Conservation (phyloP, 2,113 vertebrate genomes). For the Pogonocichla stellata region DNA sequence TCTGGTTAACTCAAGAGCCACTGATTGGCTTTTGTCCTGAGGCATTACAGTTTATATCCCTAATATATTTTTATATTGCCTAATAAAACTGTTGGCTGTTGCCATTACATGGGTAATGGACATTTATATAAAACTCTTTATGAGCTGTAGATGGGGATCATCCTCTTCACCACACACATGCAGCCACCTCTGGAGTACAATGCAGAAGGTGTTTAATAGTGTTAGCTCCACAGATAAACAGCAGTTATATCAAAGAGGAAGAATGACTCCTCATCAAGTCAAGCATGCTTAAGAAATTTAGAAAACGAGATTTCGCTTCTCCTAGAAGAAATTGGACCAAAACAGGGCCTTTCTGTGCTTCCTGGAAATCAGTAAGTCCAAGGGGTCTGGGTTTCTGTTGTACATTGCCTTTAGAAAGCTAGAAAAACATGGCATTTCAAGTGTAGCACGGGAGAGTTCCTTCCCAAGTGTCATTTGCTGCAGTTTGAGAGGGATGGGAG, state of each 20-base stretch:
- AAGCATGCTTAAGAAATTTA: neutral
- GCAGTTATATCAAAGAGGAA: neutral
- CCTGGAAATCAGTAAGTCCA: neutral
- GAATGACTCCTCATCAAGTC: neutral
- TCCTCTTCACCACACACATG: slow-evolving; percentile 11
- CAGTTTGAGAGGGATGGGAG: neutral
- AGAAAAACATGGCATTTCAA: neutral
- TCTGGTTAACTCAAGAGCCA: slow-evolving; percentile 12
- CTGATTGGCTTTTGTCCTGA: slow-evolving; percentile 55
- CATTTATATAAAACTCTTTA: slow-evolving; percentile 60
- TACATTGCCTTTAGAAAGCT: neutral
- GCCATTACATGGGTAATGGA: slow-evolving; percentile 50
- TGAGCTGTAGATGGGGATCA: slow-evolving; percentile 56
- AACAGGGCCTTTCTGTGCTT: neutral
- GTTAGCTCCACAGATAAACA: neutral
- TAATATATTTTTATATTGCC: slow-evolving; percentile 66
- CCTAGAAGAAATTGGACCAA: neutral
- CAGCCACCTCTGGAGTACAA: slow-evolving; percentile 16
- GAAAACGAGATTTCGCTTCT: neutral
- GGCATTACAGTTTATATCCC: slow-evolving; percentile 57
- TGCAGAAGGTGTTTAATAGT: neutral
- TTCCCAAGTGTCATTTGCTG: neutral
- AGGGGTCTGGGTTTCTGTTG: neutral
- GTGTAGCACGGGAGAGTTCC: neutral
- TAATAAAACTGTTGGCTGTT: slow-evolving; percentile 66